These are phyloP conservation scores for Chamaea fasciata DNA, from an alignment of 2,113 vertebrate species.

Conservation along the genomic window DNA sequence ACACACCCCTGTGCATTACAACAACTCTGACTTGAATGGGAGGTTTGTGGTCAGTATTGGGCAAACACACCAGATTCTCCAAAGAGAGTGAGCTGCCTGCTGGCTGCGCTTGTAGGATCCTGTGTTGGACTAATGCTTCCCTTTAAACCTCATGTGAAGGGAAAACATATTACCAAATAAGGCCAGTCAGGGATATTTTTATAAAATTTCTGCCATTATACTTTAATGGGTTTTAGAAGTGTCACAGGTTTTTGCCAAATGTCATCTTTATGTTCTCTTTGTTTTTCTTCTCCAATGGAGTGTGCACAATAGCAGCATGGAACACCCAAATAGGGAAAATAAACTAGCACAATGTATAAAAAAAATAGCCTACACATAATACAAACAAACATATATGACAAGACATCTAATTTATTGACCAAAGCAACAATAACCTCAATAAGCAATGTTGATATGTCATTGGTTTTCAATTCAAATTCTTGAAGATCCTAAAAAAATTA, in stretches of 20 bases:
- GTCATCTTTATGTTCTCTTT: not conserved
- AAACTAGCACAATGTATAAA: not conserved
- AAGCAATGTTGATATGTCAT: not conserved
- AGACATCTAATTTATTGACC: not conserved
- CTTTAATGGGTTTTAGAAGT: not conserved
- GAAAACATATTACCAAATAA: not conserved
- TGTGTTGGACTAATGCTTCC: not conserved
- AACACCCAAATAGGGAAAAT: not conserved
- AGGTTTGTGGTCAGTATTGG: not conserved
- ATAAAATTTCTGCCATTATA: not conserved
- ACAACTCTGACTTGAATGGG: not conserved
- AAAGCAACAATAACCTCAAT: not conserved
- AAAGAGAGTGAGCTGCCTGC: not conserved
- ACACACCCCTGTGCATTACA: not conserved
- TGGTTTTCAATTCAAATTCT: conserved; percentile 28
- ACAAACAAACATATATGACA: not conserved
- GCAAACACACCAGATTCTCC: not conserved
- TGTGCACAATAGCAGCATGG: not conserved
- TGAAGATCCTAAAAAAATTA: not conserved
- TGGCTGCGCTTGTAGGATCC: not conserved
- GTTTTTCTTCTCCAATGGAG: not conserved
- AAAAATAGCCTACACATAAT: not conserved
- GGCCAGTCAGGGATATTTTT: not conserved
- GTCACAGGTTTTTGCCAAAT: not conserved
- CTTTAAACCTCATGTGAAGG: not conserved